A percentile compares a stretch with the other conserved stretches of the same genome.
These are phyloP conservation scores for Tyrophagus putrescentiae DNA, from an alignment of 1,140 invertebrate genomes.

Conservation along the genomic window DNA sequence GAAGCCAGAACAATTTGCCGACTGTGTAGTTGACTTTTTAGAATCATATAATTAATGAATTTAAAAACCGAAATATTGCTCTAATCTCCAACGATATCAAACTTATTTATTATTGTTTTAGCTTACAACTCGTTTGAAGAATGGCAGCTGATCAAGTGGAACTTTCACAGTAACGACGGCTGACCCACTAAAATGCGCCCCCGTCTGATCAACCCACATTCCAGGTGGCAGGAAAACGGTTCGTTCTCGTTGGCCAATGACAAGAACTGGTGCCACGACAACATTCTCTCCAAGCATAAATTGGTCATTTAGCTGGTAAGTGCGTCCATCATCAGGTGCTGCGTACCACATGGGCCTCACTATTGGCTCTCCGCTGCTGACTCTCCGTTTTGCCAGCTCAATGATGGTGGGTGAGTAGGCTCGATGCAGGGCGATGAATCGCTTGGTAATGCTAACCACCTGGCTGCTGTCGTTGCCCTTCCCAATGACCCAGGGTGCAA, in stretches of 20 bases:
- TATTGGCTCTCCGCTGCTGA: neutral
- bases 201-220: conserved; percentile 74
- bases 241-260: conserved; percentile 45
- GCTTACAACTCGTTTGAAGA: conserved; percentile 41
- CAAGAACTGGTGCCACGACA: conserved; percentile 73
- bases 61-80: too few species aligned
- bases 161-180: conserved; percentile 75
- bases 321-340: conserved; percentile 58
- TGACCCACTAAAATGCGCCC: conserved; percentile 60
- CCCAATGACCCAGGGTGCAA: neutral
- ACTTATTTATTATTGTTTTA: neutral
- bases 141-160: conserved; percentile 58
- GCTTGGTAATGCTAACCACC: neutral
- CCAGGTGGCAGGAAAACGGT: conserved; percentile 70
- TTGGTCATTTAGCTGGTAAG: conserved; percentile 62
- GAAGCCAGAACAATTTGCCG: neutral
- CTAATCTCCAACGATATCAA: too few species aligned
- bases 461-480: neutral
- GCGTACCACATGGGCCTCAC: conserved; percentile 72
- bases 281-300: conserved; percentile 78
- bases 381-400: neutral
- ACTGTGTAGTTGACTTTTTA: neutral
- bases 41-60: neutral
- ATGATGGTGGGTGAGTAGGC: neutral
- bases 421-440: neutral